phyloP scores from a whole-genome alignment of 2,113 vertebrate genomes.

The Meleagris gallopavo region DNA sequence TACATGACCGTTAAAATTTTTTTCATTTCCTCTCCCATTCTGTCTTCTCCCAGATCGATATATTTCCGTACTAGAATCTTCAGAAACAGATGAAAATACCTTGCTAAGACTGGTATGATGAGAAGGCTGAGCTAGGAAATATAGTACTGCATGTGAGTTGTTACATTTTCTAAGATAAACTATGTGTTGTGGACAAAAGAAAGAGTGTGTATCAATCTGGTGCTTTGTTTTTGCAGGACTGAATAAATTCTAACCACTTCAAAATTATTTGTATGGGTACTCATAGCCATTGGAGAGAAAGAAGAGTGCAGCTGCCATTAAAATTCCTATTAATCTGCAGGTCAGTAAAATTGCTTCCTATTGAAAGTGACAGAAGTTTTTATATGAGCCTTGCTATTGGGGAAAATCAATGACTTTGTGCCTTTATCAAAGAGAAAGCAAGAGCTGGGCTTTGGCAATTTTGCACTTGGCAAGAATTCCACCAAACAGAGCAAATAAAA shows the following conservation, averaged over 20 bases:
- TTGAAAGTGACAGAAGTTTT: neutral
- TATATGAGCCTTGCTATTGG: neutral
- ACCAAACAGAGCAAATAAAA: neutral
- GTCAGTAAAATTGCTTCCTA: neutral
- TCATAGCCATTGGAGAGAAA: neutral
- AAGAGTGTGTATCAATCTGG: neutral
- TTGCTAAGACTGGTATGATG: neutral
- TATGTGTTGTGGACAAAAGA: neutral
- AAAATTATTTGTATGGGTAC: neutral
- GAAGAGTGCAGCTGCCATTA: neutral
- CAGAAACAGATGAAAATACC: neutral
- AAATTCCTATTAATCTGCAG: neutral
- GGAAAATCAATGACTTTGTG: neutral
- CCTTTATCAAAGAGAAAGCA: neutral
- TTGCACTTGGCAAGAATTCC: neutral
- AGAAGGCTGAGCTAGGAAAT: neutral
- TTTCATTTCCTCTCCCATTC: neutral
- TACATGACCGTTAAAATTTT: neutral
- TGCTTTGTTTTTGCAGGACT: neutral
- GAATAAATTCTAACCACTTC: neutral
- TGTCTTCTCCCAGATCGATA: neutral
- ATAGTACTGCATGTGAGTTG: neutral
- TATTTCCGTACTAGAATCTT: neutral
- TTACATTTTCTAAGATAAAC: neutral
- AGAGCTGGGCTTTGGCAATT: neutral